phyloP scores from a whole-genome alignment of 2,113 vertebrate species.

The Lontra canadensis region DNA sequence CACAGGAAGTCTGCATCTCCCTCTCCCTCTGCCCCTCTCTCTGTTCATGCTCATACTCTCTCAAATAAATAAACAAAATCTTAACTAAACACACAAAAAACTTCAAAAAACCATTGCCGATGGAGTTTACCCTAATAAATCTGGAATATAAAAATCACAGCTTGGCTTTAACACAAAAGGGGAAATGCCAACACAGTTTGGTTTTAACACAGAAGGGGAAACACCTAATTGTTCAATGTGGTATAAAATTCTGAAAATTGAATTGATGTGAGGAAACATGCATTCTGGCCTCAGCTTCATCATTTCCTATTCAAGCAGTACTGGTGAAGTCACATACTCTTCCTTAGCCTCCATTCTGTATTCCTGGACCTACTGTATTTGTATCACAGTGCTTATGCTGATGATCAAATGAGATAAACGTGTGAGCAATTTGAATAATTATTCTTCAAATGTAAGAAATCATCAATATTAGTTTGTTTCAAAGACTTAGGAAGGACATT shows the following conservation, averaged over 20 bases:
- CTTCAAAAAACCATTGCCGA: background rate
- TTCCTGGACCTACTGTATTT: background rate
- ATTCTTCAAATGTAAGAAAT: slow-evolving; percentile 21
- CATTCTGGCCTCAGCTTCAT: background rate
- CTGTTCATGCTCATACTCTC: background rate
- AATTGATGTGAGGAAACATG: background rate
- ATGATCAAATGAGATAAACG: background rate
- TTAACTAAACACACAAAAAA: background rate
- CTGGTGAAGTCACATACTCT: background rate
- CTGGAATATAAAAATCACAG: background rate
- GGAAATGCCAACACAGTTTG: background rate
- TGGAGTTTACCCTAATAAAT: background rate
- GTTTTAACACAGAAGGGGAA: background rate
- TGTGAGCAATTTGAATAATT: slow-evolving; percentile 11
- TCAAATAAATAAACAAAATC: background rate
- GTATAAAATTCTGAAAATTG: background rate
- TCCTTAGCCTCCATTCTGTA: background rate
- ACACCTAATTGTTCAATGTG: background rate
- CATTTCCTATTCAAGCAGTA: background rate
- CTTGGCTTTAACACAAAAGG: background rate
- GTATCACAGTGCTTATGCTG: background rate
- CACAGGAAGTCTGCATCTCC: too few relatives aligned
- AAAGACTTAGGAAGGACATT: background rate
- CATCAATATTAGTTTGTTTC: slow-evolving; percentile 29
- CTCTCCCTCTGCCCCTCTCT: background rate